Evolutionary conservation across 2,888 invertebrate species (phyloP), one percentile per base, ranked within the genome.

Genomic region (Morpho achilles): DNA sequence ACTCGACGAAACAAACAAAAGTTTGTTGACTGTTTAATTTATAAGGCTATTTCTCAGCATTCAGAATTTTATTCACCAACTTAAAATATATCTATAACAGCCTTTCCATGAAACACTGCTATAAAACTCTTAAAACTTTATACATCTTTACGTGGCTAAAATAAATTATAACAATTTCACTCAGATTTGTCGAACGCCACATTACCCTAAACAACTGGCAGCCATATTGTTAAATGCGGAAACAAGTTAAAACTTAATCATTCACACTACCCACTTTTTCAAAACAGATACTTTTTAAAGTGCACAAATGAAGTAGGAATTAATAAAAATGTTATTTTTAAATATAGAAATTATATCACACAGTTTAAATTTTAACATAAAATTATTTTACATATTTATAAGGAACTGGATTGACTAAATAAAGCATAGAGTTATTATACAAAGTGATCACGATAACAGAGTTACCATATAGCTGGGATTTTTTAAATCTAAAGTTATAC

Each of bases 1-100:
- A 82, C 84, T 86, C 75, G 74, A 83, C 78, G 81, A 82, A 87
- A 88, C 87, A 90, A 91, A 91, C 90, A 91, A 91, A 88, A 89
- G 87, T 91, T 91, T 91, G 91, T 91, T 91, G 91, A 90, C 89
- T 91, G 87, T 87, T 87, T 86, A 87, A 87, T 86, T 86, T 88
- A 76, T 80, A 84, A 82, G 79, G 78, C 78, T 80, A 83, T 84
- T 77, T 80, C 73, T 76, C 75, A 74, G 76, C 81, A 82, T 86
- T 81, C 79, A 83, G 82, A 84, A 80, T 75, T 84, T 84, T 81
- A 78, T 76, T 79, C 83, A 86, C 83, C 76, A 82, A 80, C 75
- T 82, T 74, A 78, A 79, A 79, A 75, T 76, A 79, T 82, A 71
- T 76, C 77, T 77, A 76, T 69, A 74, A 79, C 73, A 80, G 82